These are phyloP conservation scores for Sipha maydis DNA, from an alignment of 2,888 invertebrate genomes.

Conservation along the genomic window DNA sequence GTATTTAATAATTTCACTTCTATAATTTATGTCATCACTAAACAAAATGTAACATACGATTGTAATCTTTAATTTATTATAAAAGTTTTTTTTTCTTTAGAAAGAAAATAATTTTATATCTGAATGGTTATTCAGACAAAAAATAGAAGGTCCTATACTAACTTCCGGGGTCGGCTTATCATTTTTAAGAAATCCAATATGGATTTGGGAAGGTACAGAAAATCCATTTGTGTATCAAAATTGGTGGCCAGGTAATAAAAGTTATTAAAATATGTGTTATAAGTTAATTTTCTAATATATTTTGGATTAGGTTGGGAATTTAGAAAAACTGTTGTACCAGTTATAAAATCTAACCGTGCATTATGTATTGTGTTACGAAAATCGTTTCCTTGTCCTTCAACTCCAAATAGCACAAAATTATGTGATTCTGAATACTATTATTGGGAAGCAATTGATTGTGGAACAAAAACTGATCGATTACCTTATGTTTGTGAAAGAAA, in stretches of 20 bases:
- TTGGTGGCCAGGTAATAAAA: slow-evolving; percentile 70
- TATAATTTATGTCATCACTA: background rate
- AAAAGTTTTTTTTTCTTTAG: slow-evolving; percentile 65
- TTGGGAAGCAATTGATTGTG: slow-evolving; percentile 70
- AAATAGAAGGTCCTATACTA: slow-evolving; percentile 68
- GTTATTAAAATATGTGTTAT: background rate
- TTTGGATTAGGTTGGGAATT: slow-evolving; percentile 65
- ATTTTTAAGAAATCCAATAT: slow-evolving; percentile 67
- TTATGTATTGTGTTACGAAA: slow-evolving; percentile 68
- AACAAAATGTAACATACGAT: background rate
- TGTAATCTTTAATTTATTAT: background rate
- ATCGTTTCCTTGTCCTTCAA: slow-evolving; percentile 67
- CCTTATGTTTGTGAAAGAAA: slow-evolving; percentile 71
- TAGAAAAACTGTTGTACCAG: slow-evolving; percentile 63
- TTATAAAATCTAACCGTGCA: slow-evolving; percentile 65
- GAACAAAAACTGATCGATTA: slow-evolving; percentile 67
- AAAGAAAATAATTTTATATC: slow-evolving; percentile 72
- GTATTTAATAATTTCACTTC: background rate
- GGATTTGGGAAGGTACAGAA: slow-evolving; percentile 69
- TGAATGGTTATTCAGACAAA: slow-evolving; percentile 69
- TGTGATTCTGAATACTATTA: slow-evolving; percentile 70
- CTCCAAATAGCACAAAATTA: slow-evolving; percentile 62
- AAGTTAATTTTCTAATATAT: background rate
- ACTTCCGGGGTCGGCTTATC: slow-evolving; percentile 70
- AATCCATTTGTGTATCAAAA: slow-evolving; percentile 68